phyloP scores from a whole-genome alignment of 1,140 invertebrate species.

The Drosophila sechellia region DNA sequence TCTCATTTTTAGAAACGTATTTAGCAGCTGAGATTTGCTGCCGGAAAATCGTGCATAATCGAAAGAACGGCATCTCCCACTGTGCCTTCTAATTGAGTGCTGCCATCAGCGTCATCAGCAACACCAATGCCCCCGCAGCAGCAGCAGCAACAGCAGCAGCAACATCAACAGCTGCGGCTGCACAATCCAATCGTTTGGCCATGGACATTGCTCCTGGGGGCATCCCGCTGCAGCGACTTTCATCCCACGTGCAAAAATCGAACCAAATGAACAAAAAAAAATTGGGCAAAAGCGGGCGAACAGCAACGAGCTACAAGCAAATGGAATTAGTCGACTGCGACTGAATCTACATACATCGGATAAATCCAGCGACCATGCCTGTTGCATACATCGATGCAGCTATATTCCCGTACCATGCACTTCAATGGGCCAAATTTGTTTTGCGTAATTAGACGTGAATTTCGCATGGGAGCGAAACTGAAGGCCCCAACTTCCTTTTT shows the following conservation, averaged over 20 bases:
- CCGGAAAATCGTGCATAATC: slow-evolving; percentile 16
- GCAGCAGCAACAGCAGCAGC: neutral
- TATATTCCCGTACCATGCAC: neutral
- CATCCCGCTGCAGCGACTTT: slow-evolving; percentile 9
- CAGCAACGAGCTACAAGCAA: slow-evolving; percentile 25
- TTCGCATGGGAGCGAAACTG: slow-evolving; percentile 4
- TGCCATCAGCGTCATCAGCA: slow-evolving; percentile 17
- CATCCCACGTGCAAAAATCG: slow-evolving; percentile 8
- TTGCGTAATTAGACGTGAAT: slow-evolving; percentile 67
- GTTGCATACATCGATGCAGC: slow-evolving; percentile 12
- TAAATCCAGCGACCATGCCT: slow-evolving; percentile 1
- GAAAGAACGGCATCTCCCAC: slow-evolving; percentile 18
- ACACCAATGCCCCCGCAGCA: neutral
- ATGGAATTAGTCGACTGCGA: slow-evolving; percentile 61
- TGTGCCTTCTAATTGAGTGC: slow-evolving; percentile 42
- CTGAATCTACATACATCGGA: neutral
- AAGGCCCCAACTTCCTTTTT: neutral
- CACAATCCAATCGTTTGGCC: slow-evolving; percentile 46
- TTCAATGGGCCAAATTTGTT: slow-evolving; percentile 50
- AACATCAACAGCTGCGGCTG: slow-evolving; percentile 10
- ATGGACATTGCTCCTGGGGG: slow-evolving; percentile 23
- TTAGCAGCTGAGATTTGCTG: slow-evolving; percentile 19
- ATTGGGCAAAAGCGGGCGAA: neutral
- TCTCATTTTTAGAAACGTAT: neutral
- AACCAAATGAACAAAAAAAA: neutral